Conservation (phyloP, 2,797 vertebrate species). For the Falco rusticolus region DNA sequence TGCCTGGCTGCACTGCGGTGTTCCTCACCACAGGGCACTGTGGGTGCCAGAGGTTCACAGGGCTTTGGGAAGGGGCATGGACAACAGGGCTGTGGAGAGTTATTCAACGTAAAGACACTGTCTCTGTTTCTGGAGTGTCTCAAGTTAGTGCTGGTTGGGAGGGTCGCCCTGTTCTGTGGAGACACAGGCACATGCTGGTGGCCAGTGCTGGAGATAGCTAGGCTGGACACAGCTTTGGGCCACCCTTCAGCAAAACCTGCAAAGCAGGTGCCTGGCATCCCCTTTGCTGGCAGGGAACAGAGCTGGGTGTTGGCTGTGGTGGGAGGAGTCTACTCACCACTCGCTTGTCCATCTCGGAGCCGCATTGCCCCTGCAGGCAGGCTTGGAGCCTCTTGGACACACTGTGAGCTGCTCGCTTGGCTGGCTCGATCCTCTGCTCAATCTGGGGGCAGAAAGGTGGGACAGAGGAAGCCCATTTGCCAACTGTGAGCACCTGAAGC, state of each 20-base stretch:
- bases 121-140: not conserved
- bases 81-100: not conserved
- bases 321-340: constrained; percentile 82
- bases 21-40: not conserved
- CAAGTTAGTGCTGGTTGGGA: not conserved
- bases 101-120: not conserved
- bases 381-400: constrained; percentile 90
- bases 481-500: accelerated
- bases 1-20: not conserved
- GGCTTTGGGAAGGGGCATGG: not conserved
- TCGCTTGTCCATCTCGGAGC: constrained; percentile 89
- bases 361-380: constrained; percentile 90
- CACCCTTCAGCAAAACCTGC: not conserved
- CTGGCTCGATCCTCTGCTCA: constrained; percentile 93
- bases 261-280: not conserved
- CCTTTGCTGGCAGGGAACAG: not conserved
- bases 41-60: not conserved
- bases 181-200: not conserved
- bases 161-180: not conserved
- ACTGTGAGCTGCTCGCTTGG: constrained; percentile 89
- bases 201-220: not conserved
- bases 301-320: accelerated
- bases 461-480: not conserved
- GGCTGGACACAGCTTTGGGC: not conserved
- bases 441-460: constrained; percentile 77